These are phyloP conservation scores for Onychostruthus taczanowskii DNA, from an alignment of 2,113 vertebrate species.

Conservation along the genomic window DNA sequence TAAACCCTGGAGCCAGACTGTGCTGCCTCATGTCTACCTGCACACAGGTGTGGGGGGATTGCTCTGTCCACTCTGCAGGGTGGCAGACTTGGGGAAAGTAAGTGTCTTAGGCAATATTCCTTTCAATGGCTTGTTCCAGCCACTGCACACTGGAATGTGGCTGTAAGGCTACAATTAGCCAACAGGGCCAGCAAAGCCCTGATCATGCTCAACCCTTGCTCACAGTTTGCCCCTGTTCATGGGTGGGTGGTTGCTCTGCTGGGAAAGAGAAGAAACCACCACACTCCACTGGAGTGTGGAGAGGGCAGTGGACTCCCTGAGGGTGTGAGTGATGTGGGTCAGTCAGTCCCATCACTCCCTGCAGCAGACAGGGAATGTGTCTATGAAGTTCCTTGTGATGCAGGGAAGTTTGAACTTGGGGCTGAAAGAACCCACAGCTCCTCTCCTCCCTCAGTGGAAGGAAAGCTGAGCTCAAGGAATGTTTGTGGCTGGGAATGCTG, in stretches of 20 bases:
- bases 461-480: background rate
- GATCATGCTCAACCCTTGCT: background rate
- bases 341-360: background rate
- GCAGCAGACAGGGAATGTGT: background rate
- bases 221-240: background rate
- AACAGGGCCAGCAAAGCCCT: background rate
- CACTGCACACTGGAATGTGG: background rate
- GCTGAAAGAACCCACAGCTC: background rate
- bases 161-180: background rate
- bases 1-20: conserved; percentile 35
- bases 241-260: background rate
- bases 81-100: background rate
- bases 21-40: background rate
- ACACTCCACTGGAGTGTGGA: accelerated
- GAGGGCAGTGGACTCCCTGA: background rate
- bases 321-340: background rate
- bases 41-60: background rate
- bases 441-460: background rate
- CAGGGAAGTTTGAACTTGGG: background rate
- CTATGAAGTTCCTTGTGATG: background rate
- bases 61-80: background rate
- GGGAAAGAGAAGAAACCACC: background rate
- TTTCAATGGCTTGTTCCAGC: background rate
- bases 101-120: background rate
- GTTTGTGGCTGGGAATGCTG: background rate